Base-by-base conservation (phyloP, 2,888 invertebrate genomes). In the Ochropleura plecta region DNA sequence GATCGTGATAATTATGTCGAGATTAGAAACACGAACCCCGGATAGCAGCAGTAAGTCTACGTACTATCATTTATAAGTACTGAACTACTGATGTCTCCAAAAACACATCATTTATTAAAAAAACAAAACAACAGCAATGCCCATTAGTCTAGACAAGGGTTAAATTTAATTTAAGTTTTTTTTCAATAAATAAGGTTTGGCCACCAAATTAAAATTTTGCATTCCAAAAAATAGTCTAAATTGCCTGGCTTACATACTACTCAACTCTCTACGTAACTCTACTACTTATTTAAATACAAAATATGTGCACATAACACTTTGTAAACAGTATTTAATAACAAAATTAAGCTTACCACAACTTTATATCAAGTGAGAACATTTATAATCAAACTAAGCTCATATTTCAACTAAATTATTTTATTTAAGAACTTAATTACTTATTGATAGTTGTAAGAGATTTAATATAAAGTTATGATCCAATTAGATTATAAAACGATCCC, bases 381-480 rank as follows among this genome's bases (percentile, higher is more conserved):
- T 44, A 48, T 46, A 46, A 55, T 40, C 9, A 55, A 76, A 67
- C 42, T 75, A 40, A 67, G 12, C 40, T n/a, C 8, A 55, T 55
- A 70, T 72, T 57, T 64, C 42, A 69, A 66, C 30, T 4, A 49
- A 48, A 53, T 62, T 46, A 57, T 69, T 72, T 62, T 66, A 77
- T 55, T 62, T 48, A 70, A 30, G 18, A 42, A n/a, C 44, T 57
- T 70, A 77, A 59, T 72, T 65, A 77, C 66, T 48, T 57, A 72
- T 69, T 73, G 44, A 63, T 73, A 81, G 66, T 67, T 70, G 44
- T 14, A 51, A 7, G 16, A 72, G 44, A 69, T 65, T 80, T 69
- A 72, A 81, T 70, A 62, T 53, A 53, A 72, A 81, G 62, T 81
- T 77, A 77, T 69, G 51, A 55, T 70, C 66, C 76, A 67, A 80